Evolutionary conservation across 2,797 vertebrate species (phyloP), one percentile per base, ranked within the genome.

Genomic region (Ptychobarbus kaznakovi): DNA sequence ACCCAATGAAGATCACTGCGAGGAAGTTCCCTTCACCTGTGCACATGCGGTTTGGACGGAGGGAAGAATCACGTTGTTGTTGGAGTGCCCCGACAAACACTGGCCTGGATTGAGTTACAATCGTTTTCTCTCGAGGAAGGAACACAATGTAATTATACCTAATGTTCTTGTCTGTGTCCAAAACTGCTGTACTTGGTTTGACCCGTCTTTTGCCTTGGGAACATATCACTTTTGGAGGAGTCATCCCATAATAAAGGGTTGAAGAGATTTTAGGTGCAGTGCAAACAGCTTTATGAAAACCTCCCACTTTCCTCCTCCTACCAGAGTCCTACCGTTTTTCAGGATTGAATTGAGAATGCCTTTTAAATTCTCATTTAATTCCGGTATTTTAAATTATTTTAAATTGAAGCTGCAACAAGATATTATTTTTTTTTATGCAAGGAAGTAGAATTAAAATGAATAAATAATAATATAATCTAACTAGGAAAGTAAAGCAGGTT

Each of bases 21-120:
- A 89, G 88, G 87, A 92, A 92, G 91, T 92, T 74, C 32, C 87
- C 92, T 93, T 91, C 90, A 85, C 87, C 90, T 90, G 88, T 25
- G 6, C 18, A 22, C 82, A 87, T 87, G 28, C 46, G 90, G 91
- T 92, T 92, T 91, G 94, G 92, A 84, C 9, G 7, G 85, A 61
- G 42, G 85, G 20, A 16, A 53, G 18, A 70, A 84, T 77, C 22
- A 61, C 28, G 20, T 84, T 84, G 75, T 77, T 77, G n/a, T 77
- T 77, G 63, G 35, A 70, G 38, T 46, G 63, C 74, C 63, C 20
- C 6, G 18, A 78, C 61, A 78, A 84, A 84, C 82, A 69, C 49
- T 18, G 75, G 63, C 12, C 75, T 84, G 65, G 75, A 44, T 84
- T 78, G 74, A 84, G 74, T 84, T 84, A 84, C 18, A 1, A 9